These are phyloP conservation scores for Aphyosemion australe DNA, from an alignment of 2,113 vertebrate species.

Conservation along the genomic window DNA sequence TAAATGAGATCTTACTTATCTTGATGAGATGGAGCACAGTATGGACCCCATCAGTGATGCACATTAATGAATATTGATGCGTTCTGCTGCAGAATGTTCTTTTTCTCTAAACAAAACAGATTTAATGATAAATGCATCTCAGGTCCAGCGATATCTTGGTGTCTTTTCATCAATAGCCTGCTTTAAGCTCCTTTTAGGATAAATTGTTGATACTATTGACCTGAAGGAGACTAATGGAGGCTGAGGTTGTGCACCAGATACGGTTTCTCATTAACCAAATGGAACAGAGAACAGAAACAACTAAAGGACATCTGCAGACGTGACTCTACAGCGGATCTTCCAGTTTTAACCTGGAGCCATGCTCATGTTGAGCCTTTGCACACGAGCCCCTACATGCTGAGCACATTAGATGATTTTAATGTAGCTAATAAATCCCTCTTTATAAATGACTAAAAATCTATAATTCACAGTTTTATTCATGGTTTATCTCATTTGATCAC, in stretches of 20 bases:
- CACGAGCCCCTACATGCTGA: constrained; percentile 8
- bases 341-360: background rate
- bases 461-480: background rate
- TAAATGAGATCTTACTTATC: constrained; percentile 6
- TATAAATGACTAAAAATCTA: no score
- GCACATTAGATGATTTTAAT: background rate
- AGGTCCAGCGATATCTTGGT: background rate
- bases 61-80: background rate
- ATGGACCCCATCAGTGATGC: background rate
- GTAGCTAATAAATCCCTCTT: background rate
- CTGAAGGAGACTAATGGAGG: constrained; percentile 15
- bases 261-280: constrained; percentile 53
- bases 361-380: constrained; percentile 10
- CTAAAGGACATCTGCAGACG: constrained; percentile 5
- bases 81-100: background rate
- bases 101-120: constrained; percentile 16
- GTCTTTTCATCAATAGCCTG: constrained; percentile 37
- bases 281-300: constrained; percentile 8
- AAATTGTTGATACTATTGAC: constrained; percentile 41
- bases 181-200: constrained; percentile 30
- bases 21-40: constrained; percentile 3
- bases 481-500: background rate
- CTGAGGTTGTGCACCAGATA: constrained; percentile 33
- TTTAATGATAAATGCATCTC: constrained; percentile 35
- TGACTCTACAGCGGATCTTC: background rate